A percentile compares a stretch with the other conserved stretches of the same genome.
Conservation (phyloP, 2,888 invertebrate species). For the Sericinus montela region DNA sequence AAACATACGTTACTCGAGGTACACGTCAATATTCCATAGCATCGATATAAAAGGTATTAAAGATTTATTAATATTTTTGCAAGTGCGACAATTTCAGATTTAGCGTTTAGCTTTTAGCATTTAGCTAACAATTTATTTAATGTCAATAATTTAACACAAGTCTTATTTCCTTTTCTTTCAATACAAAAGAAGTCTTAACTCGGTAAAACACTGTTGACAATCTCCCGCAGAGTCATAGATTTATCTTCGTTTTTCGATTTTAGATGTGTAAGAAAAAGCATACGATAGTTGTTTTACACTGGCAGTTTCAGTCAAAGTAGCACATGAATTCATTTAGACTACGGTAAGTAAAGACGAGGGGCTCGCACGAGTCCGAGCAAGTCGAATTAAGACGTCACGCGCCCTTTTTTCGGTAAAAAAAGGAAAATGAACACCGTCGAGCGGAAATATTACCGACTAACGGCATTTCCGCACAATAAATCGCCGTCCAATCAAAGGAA, state of each 20-base stretch:
- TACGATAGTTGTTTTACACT: not conserved
- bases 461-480: constrained; percentile 80
- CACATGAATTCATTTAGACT: constrained; percentile 4
- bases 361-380: constrained; percentile 30
- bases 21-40: no score
- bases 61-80: no score
- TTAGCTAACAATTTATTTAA: no score
- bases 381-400: constrained; percentile 74
- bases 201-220: constrained; percentile 3
- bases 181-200: not conserved
- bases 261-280: not conserved
- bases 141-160: no score
- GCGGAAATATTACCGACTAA: constrained; percentile 79
- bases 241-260: not conserved
- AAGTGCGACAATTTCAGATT: no score
- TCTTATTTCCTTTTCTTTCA: not conserved
- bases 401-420: constrained; percentile 76
- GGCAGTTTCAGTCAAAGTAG: constrained; percentile 3
- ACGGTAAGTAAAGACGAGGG: constrained; percentile 22
- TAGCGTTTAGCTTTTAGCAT: no score
- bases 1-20: no score
- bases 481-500: constrained; percentile 77
- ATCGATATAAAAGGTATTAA: no score
- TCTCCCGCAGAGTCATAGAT: constrained; percentile 5
- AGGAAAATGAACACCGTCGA: constrained; percentile 72